Evolutionary conservation across 2,113 vertebrate species (phyloP).

Genomic region (Ovibos moschatus): DNA sequence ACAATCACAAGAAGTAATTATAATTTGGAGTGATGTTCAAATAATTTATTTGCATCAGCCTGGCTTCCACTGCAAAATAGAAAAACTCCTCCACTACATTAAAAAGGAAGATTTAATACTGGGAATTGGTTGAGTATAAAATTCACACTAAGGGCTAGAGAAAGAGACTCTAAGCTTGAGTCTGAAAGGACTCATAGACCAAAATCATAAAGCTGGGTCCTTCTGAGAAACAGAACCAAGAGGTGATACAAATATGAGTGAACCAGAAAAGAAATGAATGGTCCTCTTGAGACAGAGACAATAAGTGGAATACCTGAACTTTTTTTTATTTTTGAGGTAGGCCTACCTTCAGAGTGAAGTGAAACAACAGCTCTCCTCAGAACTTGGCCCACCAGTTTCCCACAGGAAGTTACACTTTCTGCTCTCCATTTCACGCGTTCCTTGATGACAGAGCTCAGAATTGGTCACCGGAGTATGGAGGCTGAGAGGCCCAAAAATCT

Average conservation of each 20-base stretch:
- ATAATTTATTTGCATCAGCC: background rate
- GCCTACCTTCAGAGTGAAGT: background rate
- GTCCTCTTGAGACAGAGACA: background rate
- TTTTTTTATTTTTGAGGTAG: background rate
- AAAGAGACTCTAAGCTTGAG: background rate
- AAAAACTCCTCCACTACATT: background rate
- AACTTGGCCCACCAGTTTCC: background rate
- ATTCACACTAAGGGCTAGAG: background rate
- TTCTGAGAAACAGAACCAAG: background rate
- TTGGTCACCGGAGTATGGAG: background rate
- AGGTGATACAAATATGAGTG: background rate
- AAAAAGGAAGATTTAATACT: background rate
- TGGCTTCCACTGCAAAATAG: background rate
- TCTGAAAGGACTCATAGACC: background rate
- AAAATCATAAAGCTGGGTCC: background rate
- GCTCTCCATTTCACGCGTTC: background rate
- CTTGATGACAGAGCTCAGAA: background rate
- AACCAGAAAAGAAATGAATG: background rate
- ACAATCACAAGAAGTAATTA: background rate
- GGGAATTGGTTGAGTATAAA: background rate
- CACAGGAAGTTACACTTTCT: background rate
- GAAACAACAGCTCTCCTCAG: background rate
- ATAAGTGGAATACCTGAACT: background rate
- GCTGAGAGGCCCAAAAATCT: background rate
- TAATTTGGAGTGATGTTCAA: background rate